Conservation (phyloP, 1,140 invertebrate species). For the Homalodisca vitripennis region DNA sequence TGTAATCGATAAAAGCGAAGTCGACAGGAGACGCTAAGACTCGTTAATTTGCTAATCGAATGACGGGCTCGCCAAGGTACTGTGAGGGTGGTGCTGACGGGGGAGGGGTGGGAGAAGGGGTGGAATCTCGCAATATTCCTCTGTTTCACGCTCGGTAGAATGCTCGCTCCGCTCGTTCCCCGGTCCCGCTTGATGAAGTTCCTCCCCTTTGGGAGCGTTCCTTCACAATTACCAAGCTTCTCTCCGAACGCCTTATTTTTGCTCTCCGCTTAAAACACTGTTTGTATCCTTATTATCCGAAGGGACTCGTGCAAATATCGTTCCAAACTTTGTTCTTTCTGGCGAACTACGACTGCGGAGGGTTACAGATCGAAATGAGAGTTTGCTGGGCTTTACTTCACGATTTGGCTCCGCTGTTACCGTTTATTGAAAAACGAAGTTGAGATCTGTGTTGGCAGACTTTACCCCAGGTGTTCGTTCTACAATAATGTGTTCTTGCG, state of each 20-base stretch:
- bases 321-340: background rate
- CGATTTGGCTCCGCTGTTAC: no score
- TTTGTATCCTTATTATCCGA: conserved; percentile 18
- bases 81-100: background rate
- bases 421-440: no score
- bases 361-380: no score
- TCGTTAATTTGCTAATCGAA: conserved; percentile 15
- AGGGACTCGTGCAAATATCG: background rate
- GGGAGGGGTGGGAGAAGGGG: background rate
- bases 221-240: background rate
- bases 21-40: background rate
- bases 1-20: conserved; percentile 2
- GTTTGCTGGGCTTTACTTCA: no score
- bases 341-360: no score
- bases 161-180: background rate
- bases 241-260: conserved; percentile 2
- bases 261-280: conserved; percentile 1
- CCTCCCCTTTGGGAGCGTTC: background rate
- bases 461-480: no score
- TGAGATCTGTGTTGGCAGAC: no score
- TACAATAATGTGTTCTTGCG: no score
- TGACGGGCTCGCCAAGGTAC: background rate
- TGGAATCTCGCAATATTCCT: conserved; percentile 3
- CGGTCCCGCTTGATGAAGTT: background rate
- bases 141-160: background rate